Evolutionary conservation across 2,888 invertebrate genomes (phyloP).

Genomic region (Steromphala cineraria): DNA sequence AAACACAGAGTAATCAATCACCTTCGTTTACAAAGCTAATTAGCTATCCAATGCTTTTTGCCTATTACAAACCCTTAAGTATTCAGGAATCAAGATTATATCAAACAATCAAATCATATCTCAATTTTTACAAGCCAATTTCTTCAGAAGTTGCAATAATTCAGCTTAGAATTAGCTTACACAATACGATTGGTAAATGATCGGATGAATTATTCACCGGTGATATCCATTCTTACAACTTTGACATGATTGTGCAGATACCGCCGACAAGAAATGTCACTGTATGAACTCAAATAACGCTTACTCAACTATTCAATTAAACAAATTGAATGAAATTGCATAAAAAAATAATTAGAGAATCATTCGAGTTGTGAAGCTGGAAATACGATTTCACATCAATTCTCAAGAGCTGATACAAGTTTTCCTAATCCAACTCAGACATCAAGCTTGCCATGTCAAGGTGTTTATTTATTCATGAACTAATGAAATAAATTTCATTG

Average conservation of each 20-base stretch:
- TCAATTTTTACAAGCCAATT: not conserved
- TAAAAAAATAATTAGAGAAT: conserved; percentile 8
- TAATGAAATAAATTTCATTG: conserved; percentile 15
- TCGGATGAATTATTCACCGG: not conserved
- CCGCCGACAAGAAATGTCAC: conserved; percentile 1
- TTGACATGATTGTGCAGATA: not conserved
- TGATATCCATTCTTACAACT: conserved; percentile 12
- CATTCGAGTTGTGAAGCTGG: conserved; percentile 5
- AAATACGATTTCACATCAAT: conserved; percentile 10
- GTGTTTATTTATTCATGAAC: conserved; percentile 10
- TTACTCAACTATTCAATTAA: conserved; percentile 12
- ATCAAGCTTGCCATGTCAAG: not conserved
- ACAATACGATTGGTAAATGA: not conserved
- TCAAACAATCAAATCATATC: conserved; percentile 11
- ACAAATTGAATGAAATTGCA: conserved; percentile 20
- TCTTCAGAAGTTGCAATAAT: conserved; percentile 13
- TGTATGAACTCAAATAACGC: conserved; percentile 4
- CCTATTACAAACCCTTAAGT: not conserved
- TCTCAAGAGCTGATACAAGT: not conserved
- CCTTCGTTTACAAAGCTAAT: too few species aligned
- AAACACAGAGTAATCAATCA: too few species aligned
- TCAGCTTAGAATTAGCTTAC: not conserved
- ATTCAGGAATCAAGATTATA: not conserved
- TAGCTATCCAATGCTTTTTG: not conserved
- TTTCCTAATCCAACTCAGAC: not conserved